Evolutionary conservation across 2,797 vertebrate genomes (phyloP).

Genomic region (Xenentodon cancila): DNA sequence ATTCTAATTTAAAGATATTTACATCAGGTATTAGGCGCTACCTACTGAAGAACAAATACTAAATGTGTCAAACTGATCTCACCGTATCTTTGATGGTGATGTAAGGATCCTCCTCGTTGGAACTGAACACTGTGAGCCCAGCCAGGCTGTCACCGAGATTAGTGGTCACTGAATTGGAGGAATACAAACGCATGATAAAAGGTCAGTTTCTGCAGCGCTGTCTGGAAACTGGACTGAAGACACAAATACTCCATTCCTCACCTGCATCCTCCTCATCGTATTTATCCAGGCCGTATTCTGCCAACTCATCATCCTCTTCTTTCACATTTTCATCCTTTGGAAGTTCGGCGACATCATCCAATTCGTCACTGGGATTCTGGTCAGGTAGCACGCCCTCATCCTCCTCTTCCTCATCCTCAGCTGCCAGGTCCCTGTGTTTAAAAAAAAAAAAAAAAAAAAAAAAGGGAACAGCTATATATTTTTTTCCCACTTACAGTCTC

Average conservation of each 20-base stretch:
- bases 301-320: conserved; percentile 85
- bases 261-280: conserved; percentile 90
- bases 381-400: conserved; percentile 73
- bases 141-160: conserved; percentile 92
- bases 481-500: too few species aligned
- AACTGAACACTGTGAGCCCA: conserved; percentile 90
- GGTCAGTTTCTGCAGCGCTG: background rate
- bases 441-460: background rate
- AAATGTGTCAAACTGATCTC: background rate
- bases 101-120: conserved; percentile 93
- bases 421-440: conserved; percentile 74
- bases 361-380: conserved; percentile 24
- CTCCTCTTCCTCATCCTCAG: conserved; percentile 76
- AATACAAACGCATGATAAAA: background rate
- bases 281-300: conserved; percentile 90
- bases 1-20: too few species aligned
- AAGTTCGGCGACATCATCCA: conserved; percentile 26
- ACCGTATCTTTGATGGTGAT: conserved; percentile 96
- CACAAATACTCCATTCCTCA: conserved; percentile 45
- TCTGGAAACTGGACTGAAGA: background rate
- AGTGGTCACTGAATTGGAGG: conserved; percentile 72
- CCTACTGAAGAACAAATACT: background rate
- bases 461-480: too few species aligned
- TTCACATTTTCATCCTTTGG: conserved; percentile 50
- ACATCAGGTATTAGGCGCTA: too few species aligned